Percentiles rank a stretch among this genome's conserved stretches.
Conservation (phyloP, 1,140 invertebrate genomes). For the Monochamus saltuarius region DNA sequence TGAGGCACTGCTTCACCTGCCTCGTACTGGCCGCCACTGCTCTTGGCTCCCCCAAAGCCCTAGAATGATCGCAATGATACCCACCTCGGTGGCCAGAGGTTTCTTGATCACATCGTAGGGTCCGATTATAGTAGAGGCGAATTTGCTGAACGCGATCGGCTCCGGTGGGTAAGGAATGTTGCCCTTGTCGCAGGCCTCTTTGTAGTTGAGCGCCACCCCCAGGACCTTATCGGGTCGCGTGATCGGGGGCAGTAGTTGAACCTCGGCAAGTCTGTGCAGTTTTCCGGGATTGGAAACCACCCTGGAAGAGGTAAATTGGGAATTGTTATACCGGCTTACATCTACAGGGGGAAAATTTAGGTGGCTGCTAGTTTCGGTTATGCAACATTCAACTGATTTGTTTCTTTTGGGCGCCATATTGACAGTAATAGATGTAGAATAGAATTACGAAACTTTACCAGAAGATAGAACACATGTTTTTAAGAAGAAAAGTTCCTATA, state of each 20-base stretch:
- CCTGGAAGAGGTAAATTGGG: conserved; percentile 25
- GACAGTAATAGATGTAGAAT: too few species aligned
- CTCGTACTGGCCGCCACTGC: too few species aligned
- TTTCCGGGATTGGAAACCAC: conserved; percentile 24
- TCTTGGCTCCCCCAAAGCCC: too few species aligned
- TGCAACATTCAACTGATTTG: too few species aligned
- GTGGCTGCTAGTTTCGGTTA: too few species aligned
- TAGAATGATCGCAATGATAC: not conserved
- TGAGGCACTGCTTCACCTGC: too few species aligned
- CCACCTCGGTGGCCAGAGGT: conserved; percentile 31
- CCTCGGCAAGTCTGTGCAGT: conserved; percentile 21
- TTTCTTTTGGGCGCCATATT: too few species aligned
- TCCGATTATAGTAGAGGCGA: conserved; percentile 37
- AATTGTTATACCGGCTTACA: too few species aligned
- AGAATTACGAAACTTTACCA: too few species aligned
- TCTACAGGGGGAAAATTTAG: too few species aligned
- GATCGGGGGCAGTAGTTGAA: conserved; percentile 33
- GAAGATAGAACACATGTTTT: too few species aligned
- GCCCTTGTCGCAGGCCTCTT: conserved; percentile 33
- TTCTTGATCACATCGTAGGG: conserved; percentile 33
- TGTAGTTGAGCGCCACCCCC: conserved; percentile 34
- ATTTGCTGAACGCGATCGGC: conserved; percentile 37
- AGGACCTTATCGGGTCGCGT: conserved; percentile 37
- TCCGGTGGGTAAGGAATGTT: conserved; percentile 27
- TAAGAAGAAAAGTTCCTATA: too few species aligned